Evolutionary conservation across 2,797 vertebrate genomes (phyloP).

Genomic region (Sebastes oblongus): DNA sequence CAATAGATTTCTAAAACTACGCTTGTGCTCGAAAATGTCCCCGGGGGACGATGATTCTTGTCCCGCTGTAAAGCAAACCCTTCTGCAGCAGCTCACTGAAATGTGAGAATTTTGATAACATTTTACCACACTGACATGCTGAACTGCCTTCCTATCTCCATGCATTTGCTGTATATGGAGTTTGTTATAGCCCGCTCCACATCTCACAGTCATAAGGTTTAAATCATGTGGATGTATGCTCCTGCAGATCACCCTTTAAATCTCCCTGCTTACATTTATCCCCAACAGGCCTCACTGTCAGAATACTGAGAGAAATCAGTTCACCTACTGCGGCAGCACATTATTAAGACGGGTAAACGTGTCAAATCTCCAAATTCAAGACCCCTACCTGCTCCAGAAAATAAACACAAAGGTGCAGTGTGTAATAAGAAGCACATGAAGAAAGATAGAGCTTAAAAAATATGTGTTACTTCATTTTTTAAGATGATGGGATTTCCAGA

Average conservation of each 20-base stretch:
- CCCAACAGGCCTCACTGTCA: neutral
- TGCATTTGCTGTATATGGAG: slow-evolving; percentile 13
- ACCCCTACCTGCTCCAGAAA: neutral
- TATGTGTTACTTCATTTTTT: neutral
- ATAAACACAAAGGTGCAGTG: neutral
- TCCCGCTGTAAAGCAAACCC: neutral
- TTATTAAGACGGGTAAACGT: neutral
- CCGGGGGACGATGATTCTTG: neutral
- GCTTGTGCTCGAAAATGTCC: slow-evolving; percentile 7
- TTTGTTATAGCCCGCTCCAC: slow-evolving; percentile 8
- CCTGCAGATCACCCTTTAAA: slow-evolving; percentile 8
- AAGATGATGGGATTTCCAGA: slow-evolving; percentile 16
- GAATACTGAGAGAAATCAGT: neutral
- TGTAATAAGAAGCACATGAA: neutral
- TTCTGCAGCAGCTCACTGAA: neutral
- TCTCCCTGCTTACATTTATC: neutral
- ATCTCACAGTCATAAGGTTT: slow-evolving; percentile 18
- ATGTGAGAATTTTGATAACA: neutral
- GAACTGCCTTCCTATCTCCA: neutral
- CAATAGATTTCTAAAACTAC: slow-evolving; percentile 1
- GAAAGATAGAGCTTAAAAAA: neutral
- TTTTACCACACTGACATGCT: slow-evolving; percentile 14
- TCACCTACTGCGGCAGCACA: neutral
- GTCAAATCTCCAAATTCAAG: neutral
- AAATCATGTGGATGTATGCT: slow-evolving; percentile 25